Base-by-base conservation (phyloP, 2,113 vertebrate genomes). In the Orycteropus afer region DNA sequence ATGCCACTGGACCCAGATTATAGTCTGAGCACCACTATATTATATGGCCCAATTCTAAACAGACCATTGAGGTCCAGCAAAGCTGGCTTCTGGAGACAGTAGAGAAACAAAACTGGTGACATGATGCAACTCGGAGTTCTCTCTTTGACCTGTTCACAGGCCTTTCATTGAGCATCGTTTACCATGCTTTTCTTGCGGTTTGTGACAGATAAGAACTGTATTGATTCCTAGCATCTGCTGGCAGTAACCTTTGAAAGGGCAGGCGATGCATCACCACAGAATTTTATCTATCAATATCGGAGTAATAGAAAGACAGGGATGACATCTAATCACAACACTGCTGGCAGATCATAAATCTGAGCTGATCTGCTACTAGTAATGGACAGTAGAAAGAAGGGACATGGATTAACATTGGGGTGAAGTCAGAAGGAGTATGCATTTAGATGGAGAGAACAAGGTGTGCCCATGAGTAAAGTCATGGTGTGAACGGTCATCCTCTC, bases 271-370 rank as follows among this genome's bases (percentile, higher is more conserved):
- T 97, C 98, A 98, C 98, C 97, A 47, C 82, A 97, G 98, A 98
- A 98, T 99, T 98, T 98, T 98, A 98, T 99, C 99, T 98, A 98
- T 99, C 99, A 98, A 97, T 98, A 98, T 98, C 94, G 96, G 98
- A 98, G 98, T 98, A 98, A 99, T 98, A 98, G 98, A 99, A 98
- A 98, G 99, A 98, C 98, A 98, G 98, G 98, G 96, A 97, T 98
- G 99, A 99, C 98, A 98, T 98, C 98, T 99, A 98, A 99, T 99
- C 99, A 99, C 99, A 98, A 97, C 97, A 82, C 91, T 63, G 97
- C 98, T 98, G 98, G 98, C 98, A 97, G 98, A 96, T 98, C 98
- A 98, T 99, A 99, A 98, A 99, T 99, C 99, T 98, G 96, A 73
- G 5, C 98, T 88, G 98, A 98, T 95, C 94, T 23, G 93, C 96